phyloP scores from a whole-genome alignment of 2,113 vertebrate genomes.

The Dipodomys spectabilis region DNA sequence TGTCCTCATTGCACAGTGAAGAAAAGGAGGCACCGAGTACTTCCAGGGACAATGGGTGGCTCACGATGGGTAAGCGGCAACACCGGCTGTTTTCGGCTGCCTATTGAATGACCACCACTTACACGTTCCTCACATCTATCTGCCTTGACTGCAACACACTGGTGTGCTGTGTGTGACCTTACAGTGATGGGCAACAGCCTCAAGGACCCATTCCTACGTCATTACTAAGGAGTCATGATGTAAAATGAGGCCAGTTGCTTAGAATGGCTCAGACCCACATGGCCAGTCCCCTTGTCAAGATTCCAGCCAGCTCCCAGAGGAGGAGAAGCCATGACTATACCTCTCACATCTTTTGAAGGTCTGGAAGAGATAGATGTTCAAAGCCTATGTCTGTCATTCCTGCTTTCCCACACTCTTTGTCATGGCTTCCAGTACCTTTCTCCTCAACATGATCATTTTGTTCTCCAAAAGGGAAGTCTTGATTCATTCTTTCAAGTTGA shows the following conservation, averaged over 20 bases:
- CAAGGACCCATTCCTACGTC: not conserved
- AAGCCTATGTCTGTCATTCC: not conserved
- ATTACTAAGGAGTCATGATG: not conserved
- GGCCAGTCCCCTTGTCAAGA: not conserved
- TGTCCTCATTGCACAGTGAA: not conserved
- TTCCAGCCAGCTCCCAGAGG: not conserved
- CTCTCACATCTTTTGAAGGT: not conserved
- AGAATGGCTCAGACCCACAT: not conserved
- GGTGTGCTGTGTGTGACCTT: not conserved
- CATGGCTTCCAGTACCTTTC: not conserved
- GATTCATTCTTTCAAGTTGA: not conserved
- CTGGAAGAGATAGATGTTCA: not conserved
- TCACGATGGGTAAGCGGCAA: not conserved
- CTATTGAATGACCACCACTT: not conserved
- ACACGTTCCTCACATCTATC: not conserved
- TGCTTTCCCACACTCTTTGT: not conserved
- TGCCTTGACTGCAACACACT: not conserved
- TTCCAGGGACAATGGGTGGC: not conserved
- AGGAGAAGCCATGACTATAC: not conserved
- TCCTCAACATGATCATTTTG: constrained; percentile 2
- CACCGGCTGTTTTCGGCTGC: not conserved
- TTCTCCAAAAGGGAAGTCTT: not conserved
- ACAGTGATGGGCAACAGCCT: not conserved
- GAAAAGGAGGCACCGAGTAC: not conserved
- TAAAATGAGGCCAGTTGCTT: not conserved